Base-by-base conservation (phyloP, 2,113 vertebrate species). In the Atrichornis clamosus region DNA sequence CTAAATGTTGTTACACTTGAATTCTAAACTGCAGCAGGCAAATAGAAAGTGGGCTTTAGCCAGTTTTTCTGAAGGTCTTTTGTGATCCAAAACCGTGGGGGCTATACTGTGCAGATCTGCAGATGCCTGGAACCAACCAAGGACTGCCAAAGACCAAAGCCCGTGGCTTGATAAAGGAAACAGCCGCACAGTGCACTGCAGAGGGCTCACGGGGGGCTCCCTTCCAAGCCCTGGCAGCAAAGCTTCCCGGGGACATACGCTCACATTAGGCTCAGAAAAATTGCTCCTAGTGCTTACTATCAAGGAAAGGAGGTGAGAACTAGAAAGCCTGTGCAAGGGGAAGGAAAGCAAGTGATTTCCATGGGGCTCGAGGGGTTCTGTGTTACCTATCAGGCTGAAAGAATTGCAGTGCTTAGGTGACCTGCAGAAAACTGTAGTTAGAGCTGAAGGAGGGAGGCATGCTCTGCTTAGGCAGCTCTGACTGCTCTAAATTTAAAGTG, bases 321-420 rank as follows among this genome's bases (percentile, higher is more conserved):
- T 22, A n/a, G 59, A 60, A 85, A 56, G 22, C 27, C 63, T 68
- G 14, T 47, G 23, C 1, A 4, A 70, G 35, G 24, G 24, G 30
- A 82, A 82, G n/a, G 52, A 72, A 63, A 87, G 49, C 37, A 55
- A 46, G 33, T 0, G 2, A 23, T 64, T 72, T 73, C 23, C 53
- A 46, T 55, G 28, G 23, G 10, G 4, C 2, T 2, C 17, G 58
- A 28, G 24, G 20, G 4, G 8, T 58, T 3, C 2, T 41, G 4
- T n/a, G 27, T 87, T 72, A 59, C 22, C 30, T 60, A 20, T 26
- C 59, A 62, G 46, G 20, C 75, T 73, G 37, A 44, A 84, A 92
- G 46, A 50, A 23, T 80, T 39, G 9, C 20, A 26, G 56, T 68
- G 37, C 37, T 80, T 70, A 13, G 42, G 42, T 4, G 1, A 79